Percentiles rank a stretch among this genome's conserved stretches.
Evolutionary conservation across 1,140 invertebrate species (phyloP).

Genomic region (Rhopalosiphum padi): DNA sequence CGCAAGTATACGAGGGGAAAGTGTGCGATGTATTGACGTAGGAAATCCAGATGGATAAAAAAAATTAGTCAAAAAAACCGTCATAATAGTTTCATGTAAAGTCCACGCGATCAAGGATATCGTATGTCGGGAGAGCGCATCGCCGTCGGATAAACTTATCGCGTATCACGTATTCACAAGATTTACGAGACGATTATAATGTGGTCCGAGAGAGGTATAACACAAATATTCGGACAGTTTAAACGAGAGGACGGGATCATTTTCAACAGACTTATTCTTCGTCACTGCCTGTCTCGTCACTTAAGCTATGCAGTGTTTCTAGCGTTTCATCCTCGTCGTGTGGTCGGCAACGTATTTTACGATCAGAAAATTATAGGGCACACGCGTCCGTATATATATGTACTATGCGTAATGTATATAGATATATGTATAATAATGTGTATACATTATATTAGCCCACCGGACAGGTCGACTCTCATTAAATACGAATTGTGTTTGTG

Average conservation of each 20-base stretch:
- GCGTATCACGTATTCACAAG: not conserved
- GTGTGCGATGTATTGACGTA: not conserved
- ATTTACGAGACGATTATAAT: not conserved
- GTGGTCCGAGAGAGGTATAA: not conserved
- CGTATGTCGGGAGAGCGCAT: not conserved
- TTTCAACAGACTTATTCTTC: not conserved
- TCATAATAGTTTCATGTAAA: not conserved
- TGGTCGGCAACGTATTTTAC: constrained; percentile 8
- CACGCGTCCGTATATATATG: not conserved
- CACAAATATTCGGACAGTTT: not conserved
- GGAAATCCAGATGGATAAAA: not conserved
- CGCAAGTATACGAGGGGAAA: not conserved
- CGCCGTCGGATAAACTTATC: not conserved
- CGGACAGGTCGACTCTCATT: not conserved
- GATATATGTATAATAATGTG: too few species aligned
- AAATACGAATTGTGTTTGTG: not conserved
- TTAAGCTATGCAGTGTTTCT: not conserved
- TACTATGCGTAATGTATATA: not conserved
- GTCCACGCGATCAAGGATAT: not conserved
- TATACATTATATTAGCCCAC: not conserved
- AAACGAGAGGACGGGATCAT: not conserved
- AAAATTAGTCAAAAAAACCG: not conserved
- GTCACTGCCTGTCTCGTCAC: not conserved
- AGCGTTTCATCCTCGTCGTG: not conserved
- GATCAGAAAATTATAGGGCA: constrained; percentile 21